Evolutionary conservation across 2,888 invertebrate species (phyloP), one percentile per base, ranked within the genome.

Genomic region (Drosophila pullipes): DNA sequence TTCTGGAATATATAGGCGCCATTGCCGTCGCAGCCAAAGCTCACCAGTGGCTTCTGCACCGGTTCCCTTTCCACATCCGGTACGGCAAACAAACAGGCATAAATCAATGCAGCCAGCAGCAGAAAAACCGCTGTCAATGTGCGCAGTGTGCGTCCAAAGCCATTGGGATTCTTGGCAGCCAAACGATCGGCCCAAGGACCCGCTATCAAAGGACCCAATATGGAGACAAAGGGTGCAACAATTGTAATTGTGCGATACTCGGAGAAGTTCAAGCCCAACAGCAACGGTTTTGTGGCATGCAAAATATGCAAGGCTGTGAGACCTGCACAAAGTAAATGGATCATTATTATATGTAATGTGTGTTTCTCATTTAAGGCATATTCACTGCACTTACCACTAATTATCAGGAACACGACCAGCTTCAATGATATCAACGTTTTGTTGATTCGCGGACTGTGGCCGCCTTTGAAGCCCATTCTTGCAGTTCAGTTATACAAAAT

Each of bases 301-400:
- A 97, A 96, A 10, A 98, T 96, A 89, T 97, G 95, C 76, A 98
- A 95, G 85, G 97, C 96, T 79, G 97, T 97, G 88, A 98, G 94
- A 82, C 96, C 98, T 98, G 47, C 3, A 37, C 22, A 22, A 7
- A 1, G 1, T 9, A 47, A 16, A 13, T 4, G 7, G 4, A 1
- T 33, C 0, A 13, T 47, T 10, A 18, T 13, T 22, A 35, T 44
- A 28, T 5, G 28, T 53, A 13, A 1, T 16, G 11, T 2, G 1
- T 18, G 22, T 10, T 6, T 50, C 16, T 9, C 47, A 28, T 4
- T 16, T 33, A 53, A 50, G 1, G 28, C 22, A 4, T 25, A 10
- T 30, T 50, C 3, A 88, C 28, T 57, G 37, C 39, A 57, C 91
- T 91, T 73, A 96, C 97, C 97, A 91, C 96, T 96, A 81, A 97